phyloP scores from a whole-genome alignment of 2,113 vertebrate species.

The Solenodon paradoxus region DNA sequence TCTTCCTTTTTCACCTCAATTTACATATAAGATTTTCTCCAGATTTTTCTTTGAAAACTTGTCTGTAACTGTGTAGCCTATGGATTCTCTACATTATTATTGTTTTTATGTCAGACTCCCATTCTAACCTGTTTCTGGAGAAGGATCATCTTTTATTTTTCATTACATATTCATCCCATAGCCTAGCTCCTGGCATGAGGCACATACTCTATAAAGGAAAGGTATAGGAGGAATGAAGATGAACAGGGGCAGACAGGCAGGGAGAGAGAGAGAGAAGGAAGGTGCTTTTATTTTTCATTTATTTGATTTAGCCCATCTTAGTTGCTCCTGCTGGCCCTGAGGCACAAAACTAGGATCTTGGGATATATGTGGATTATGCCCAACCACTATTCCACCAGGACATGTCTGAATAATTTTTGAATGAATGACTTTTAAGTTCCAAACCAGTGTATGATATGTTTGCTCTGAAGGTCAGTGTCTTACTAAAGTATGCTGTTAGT shows the following conservation, averaged over 20 bases:
- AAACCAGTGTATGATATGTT: neutral
- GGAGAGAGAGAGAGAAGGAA: too few species aligned
- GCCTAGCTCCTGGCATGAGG: neutral
- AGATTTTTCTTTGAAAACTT: neutral
- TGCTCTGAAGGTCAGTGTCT: neutral
- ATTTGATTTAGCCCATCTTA: too few species aligned
- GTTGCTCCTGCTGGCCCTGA: too few species aligned
- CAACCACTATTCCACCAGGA: too few species aligned
- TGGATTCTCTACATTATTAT: neutral
- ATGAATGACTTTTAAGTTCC: neutral
- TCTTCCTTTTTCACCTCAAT: neutral
- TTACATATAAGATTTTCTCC: neutral
- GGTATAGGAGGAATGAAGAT: too few species aligned
- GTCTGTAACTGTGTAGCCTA: neutral
- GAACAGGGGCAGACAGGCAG: too few species aligned
- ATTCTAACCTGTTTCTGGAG: neutral
- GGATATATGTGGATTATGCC: too few species aligned
- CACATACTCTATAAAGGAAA: neutral
- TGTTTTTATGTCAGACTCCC: neutral
- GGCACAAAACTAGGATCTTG: too few species aligned
- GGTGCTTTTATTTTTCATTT: too few species aligned
- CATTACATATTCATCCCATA: neutral
- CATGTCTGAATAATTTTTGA: neutral
- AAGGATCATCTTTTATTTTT: neutral
- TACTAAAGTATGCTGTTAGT: neutral